A percentile compares a stretch with the other conserved stretches of the same genome.
These are phyloP conservation scores for Aldrovandia affinis DNA, from an alignment of 2,797 vertebrate genomes.

Conservation along the genomic window DNA sequence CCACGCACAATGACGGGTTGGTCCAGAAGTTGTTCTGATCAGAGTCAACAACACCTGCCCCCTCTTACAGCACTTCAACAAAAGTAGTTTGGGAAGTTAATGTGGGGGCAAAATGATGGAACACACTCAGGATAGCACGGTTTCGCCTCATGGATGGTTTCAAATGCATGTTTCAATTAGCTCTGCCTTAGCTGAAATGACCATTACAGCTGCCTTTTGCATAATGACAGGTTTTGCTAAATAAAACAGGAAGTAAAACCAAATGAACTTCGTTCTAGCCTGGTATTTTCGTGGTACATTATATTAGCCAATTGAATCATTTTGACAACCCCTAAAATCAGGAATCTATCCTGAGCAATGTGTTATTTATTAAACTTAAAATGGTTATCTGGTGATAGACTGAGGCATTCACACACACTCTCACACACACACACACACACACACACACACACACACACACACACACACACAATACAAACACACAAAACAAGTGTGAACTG, in stretches of 20 bases:
- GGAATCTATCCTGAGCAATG: neutral
- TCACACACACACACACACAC: too few species aligned
- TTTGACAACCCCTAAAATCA: neutral
- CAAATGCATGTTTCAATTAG: neutral
- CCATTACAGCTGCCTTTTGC: neutral
- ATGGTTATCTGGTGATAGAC: neutral
- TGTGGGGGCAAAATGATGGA: neutral
- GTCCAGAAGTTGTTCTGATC: neutral
- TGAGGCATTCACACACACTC: neutral
- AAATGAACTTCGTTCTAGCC: neutral
- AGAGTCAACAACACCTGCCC: conserved; percentile 17
- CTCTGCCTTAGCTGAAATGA: neutral
- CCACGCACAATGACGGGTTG: neutral
- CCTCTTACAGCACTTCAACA: neutral
- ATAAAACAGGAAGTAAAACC: neutral
- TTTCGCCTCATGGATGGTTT: neutral
- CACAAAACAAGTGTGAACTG: neutral
- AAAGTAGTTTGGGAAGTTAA: neutral
- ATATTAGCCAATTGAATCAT: too few species aligned
- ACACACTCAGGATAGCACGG: neutral
- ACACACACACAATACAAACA: neutral
- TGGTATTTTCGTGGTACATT: neutral
- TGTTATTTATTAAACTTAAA: neutral
- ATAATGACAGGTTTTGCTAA: neutral
- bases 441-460: too few species aligned